Evolutionary conservation across 2,888 invertebrate species (phyloP).

Genomic region (Dioctria rufipes): DNA sequence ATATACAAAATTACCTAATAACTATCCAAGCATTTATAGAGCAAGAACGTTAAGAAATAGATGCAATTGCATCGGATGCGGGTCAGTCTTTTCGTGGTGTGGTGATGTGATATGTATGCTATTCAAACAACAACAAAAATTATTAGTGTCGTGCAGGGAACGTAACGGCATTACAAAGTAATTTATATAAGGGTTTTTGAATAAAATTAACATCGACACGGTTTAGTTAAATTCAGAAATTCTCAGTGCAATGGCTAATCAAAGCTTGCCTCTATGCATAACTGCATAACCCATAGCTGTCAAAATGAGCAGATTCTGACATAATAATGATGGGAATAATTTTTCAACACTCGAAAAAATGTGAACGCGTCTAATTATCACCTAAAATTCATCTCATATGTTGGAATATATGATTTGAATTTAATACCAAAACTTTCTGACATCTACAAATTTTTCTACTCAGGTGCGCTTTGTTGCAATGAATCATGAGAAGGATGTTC

Average conservation of each 20-base stretch:
- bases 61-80: too few species aligned
- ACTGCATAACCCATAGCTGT: constrained; percentile 46
- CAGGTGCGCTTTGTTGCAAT: constrained; percentile 18
- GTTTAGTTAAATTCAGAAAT: not conserved
- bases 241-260: constrained; percentile 23
- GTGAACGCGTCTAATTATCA: constrained; percentile 19
- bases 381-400: not conserved
- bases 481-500: constrained; percentile 28
- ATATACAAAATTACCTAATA: too few species aligned
- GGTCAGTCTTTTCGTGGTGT: not conserved
- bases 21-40: too few species aligned
- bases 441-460: constrained; percentile 13
- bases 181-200: constrained; percentile 19
- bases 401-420: constrained; percentile 6
- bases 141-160: constrained; percentile 14
- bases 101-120: constrained; percentile 22
- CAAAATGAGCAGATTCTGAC: constrained; percentile 40
- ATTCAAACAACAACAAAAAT: constrained; percentile 39
- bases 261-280: constrained; percentile 3
- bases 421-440: not conserved
- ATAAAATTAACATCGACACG: not conserved
- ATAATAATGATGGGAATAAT: constrained; percentile 32
- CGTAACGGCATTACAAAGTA: not conserved
- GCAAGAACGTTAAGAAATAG: too few species aligned
- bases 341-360: constrained; percentile 25